phyloP scores from a whole-genome alignment of 2,888 invertebrate species.

The Cataglyphis cursor region DNA sequence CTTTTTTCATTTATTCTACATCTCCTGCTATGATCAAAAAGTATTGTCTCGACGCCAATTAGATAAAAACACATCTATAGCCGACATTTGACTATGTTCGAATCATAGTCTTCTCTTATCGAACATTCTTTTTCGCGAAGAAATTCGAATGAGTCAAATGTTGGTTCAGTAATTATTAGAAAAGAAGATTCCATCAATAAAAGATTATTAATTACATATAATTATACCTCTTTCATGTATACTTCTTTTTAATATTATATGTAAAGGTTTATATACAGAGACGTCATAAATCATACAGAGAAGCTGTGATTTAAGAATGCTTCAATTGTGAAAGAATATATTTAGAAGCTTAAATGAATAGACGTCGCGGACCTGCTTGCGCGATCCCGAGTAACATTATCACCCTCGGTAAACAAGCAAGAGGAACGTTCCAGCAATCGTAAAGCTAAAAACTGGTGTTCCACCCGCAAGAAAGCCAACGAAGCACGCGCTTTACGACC shows the following conservation, averaged over 20 bases:
- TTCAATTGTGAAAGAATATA: slow-evolving; percentile 11
- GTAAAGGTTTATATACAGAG: not conserved
- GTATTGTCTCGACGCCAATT: not conserved
- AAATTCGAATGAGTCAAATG: not conserved
- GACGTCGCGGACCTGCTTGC: not conserved
- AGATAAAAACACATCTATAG: not conserved
- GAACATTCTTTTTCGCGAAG: not conserved
- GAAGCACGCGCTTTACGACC: slow-evolving; percentile 59
- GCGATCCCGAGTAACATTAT: slow-evolving; percentile 17
- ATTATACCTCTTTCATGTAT: not conserved
- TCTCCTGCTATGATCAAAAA: not conserved
- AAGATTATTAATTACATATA: not conserved
- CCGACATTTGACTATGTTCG: not conserved
- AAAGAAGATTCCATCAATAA: not conserved
- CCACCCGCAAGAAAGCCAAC: slow-evolving; percentile 43
- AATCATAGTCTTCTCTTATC: not conserved
- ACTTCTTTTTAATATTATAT: not conserved
- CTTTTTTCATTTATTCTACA: not conserved
- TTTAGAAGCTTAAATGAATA: slow-evolving; percentile 15
- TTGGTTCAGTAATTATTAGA: not conserved
- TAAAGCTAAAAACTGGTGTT: slow-evolving; percentile 55
- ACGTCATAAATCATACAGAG: not conserved
- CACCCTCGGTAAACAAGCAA: slow-evolving; percentile 13
- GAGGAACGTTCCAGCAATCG: slow-evolving; percentile 28
- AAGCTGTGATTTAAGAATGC: not conserved